Percentiles rank a stretch among this genome's conserved stretches.
Conservation (phyloP, 2,797 vertebrate species). For the Helicolenus hilgendorfi region DNA sequence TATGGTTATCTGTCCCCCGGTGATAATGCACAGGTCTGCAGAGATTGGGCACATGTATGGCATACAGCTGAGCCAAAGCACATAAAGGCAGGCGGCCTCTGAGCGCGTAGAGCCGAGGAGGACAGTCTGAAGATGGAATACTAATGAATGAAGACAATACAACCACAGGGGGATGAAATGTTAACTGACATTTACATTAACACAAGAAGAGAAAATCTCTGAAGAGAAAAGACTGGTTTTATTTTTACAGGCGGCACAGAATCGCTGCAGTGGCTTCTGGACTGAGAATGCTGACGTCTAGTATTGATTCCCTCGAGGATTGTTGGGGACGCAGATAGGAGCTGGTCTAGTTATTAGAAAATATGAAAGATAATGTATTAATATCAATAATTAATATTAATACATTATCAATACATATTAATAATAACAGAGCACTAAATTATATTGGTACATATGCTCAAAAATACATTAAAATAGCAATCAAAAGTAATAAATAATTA, state of each 20-base stretch:
- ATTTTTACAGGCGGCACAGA: neutral
- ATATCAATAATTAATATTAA: too few species aligned
- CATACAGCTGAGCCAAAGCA: neutral
- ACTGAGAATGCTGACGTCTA: neutral
- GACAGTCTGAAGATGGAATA: constrained; percentile 21
- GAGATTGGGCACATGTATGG: constrained; percentile 15
- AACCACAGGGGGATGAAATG: constrained; percentile 15
- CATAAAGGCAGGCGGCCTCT: constrained; percentile 1
- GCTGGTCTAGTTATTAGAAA: too few species aligned
- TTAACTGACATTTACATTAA: constrained; percentile 45
- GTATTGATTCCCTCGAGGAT: neutral
- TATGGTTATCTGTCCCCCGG: constrained; percentile 33
- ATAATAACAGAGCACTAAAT: too few species aligned
- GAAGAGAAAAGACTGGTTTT: neutral
- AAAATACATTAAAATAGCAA: too few species aligned
- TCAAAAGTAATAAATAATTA: too few species aligned
- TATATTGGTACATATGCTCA: too few species aligned
- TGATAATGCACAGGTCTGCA: constrained; percentile 20
- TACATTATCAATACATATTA: too few species aligned
- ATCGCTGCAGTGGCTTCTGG: neutral
- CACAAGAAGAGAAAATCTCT: constrained; percentile 3
- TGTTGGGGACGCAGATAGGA: too few species aligned
- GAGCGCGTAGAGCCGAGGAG: neutral
- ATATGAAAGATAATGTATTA: too few species aligned
- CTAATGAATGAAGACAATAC: constrained; percentile 34